Percentiles rank a stretch among this genome's conserved stretches.
Evolutionary conservation across 2,888 invertebrate genomes (phyloP).

Genomic region (Timema podura): DNA sequence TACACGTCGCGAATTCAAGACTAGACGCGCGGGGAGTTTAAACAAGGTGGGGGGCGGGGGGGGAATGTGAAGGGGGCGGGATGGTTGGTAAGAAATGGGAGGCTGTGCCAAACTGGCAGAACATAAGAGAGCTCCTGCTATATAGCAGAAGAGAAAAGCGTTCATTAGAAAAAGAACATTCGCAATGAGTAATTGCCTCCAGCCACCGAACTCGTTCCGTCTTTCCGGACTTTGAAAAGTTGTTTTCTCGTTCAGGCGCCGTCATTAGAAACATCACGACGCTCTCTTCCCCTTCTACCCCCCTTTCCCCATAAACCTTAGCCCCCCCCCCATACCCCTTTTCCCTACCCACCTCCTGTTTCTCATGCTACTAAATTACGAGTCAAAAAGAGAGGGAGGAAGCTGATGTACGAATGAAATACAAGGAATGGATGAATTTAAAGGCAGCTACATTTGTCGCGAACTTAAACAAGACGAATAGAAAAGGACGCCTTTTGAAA

Average conservation of each 20-base stretch:
- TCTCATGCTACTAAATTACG: conserved; percentile 10
- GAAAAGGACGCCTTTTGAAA: neutral
- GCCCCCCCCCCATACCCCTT: neutral
- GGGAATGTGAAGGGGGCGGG: neutral
- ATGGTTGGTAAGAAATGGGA: conserved; percentile 10
- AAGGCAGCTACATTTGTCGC: conserved; percentile 16
- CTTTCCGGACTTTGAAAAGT: conserved; percentile 31
- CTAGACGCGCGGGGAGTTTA: neutral
- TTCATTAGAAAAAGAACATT: conserved; percentile 32
- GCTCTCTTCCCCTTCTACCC: neutral
- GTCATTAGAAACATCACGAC: conserved; percentile 22
- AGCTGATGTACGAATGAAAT: neutral
- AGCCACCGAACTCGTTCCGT: conserved; percentile 23
- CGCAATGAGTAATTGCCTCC: conserved; percentile 31
- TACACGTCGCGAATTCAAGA: too few species aligned
- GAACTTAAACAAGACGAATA: conserved; percentile 9
- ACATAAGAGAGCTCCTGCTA: conserved; percentile 7
- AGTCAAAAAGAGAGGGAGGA: neutral
- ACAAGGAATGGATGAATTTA: conserved; percentile 16
- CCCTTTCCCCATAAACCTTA: neutral
- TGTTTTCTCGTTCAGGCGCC: conserved; percentile 25
- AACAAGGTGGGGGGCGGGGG: neutral
- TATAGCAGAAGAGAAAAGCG: conserved; percentile 22
- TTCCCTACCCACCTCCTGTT: neutral
- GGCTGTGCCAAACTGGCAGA: neutral